Conservation (phyloP, 2,888 invertebrate species). For the Eremobia ochroleuca region DNA sequence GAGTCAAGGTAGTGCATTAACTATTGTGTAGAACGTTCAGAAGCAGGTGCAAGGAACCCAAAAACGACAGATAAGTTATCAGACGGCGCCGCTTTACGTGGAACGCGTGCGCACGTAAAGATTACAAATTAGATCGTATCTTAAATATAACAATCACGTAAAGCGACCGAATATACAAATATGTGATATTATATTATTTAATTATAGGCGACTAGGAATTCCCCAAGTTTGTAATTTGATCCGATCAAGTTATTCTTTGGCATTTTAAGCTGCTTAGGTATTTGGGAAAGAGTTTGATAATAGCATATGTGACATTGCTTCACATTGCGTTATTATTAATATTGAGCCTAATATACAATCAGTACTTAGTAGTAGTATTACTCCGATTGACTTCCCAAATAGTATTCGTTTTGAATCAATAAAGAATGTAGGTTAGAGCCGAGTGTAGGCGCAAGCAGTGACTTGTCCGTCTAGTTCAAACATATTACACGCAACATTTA, state of each 20-base stretch:
- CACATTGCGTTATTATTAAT: neutral
- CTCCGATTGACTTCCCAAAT: conserved; percentile 17
- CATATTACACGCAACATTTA: conserved; percentile 54
- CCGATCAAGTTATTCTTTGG: conserved; percentile 11
- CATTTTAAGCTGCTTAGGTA: conserved; percentile 33
- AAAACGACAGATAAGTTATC: conserved; percentile 54
- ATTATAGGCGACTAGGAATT: conserved; percentile 33
- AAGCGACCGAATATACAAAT: conserved; percentile 46
- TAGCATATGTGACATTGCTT: neutral
- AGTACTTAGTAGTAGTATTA: neutral
- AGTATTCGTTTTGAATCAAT: conserved; percentile 17
- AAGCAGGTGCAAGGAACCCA: conserved; percentile 23
- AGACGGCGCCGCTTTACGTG: conserved; percentile 41
- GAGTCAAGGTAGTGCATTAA: neutral
- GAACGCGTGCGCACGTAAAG: conserved; percentile 61
- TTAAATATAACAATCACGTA: conserved; percentile 40
- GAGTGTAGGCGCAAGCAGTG: conserved; percentile 42
- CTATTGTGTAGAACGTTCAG: neutral
- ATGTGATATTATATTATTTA: conserved; percentile 39
- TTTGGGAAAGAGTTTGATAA: conserved; percentile 1
- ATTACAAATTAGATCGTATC: conserved; percentile 60
- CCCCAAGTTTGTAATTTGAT: conserved; percentile 22
- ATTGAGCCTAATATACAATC: neutral
- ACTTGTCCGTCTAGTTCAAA: conserved; percentile 15
- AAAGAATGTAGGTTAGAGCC: conserved; percentile 41